Evolutionary conservation across 2,888 invertebrate species (phyloP).

Genomic region (Chorisops tibialis): DNA sequence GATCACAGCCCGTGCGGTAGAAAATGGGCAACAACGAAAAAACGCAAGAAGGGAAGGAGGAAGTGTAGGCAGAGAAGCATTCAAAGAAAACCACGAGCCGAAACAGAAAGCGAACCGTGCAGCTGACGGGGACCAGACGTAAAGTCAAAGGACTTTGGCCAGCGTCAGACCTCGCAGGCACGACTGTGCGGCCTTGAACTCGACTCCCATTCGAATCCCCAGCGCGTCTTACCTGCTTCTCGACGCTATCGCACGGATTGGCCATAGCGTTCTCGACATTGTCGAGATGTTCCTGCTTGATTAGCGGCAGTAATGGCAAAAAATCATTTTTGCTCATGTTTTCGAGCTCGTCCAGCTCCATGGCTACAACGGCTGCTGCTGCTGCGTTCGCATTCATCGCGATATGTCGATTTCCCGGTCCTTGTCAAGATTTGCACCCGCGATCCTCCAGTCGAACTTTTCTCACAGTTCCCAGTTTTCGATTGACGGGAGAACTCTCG

Average conservation of each 20-base stretch:
- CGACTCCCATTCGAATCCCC: neutral
- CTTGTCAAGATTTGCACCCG: neutral
- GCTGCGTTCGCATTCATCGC: neutral
- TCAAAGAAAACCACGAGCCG: too few relatives aligned
- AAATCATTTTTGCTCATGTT: conserved; percentile 50
- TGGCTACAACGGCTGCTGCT: conserved; percentile 26
- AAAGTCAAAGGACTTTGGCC: too few relatives aligned
- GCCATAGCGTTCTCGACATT: conserved; percentile 40
- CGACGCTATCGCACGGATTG: conserved; percentile 52
- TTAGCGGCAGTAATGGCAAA: conserved; percentile 47
- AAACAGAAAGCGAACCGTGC: too few relatives aligned
- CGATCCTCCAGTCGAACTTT: neutral
- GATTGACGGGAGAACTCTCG: neutral
- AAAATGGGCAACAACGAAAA: too few relatives aligned
- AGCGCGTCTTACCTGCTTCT: conserved; percentile 52
- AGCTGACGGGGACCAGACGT: too few relatives aligned
- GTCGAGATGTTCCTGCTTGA: conserved; percentile 47
- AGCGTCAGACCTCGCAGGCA: too few relatives aligned
- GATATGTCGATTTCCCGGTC: neutral
- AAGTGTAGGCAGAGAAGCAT: too few relatives aligned
- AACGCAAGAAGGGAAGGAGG: too few relatives aligned
- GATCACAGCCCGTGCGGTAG: too few relatives aligned
- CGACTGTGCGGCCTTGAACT: too few relatives aligned
- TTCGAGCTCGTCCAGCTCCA: conserved; percentile 50
- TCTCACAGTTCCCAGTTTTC: neutral